A percentile compares a stretch with the other conserved stretches of the same genome.
Evolutionary conservation across 1,140 invertebrate genomes (phyloP).

Genomic region (Lasioglossum baleicum): DNA sequence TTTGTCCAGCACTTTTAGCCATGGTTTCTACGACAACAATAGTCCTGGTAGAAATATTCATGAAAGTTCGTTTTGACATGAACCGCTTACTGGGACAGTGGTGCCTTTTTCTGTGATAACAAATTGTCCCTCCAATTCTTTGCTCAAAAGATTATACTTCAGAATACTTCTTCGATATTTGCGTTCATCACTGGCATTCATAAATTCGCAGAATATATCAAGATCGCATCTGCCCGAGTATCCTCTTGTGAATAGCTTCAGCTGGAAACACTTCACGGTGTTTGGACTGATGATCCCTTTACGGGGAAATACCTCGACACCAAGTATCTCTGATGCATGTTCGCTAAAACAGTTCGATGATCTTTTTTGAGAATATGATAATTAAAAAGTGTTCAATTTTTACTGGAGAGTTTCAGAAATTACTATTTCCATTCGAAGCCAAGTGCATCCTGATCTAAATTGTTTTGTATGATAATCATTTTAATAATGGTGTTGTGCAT

Average conservation of each 20-base stretch:
- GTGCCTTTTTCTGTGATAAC: slow-evolving; percentile 68
- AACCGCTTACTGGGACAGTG: slow-evolving; percentile 56
- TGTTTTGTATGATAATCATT: slow-evolving; percentile 68
- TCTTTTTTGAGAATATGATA: background rate
- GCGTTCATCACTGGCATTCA: slow-evolving; percentile 63
- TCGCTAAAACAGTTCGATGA: slow-evolving; percentile 39
- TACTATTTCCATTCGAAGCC: slow-evolving; percentile 69
- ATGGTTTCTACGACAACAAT: slow-evolving; percentile 44
- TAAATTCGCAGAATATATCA: slow-evolving; percentile 65
- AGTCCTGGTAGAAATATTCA: background rate
- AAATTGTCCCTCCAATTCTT: slow-evolving; percentile 63
- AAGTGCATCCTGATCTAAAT: slow-evolving; percentile 58
- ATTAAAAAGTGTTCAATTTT: background rate
- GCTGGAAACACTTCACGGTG: slow-evolving; percentile 59
- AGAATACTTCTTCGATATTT: slow-evolving; percentile 57
- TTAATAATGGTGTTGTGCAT: slow-evolving; percentile 50
- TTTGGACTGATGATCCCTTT: slow-evolving; percentile 66
- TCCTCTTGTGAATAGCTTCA: slow-evolving; percentile 49
- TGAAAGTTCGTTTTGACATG: slow-evolving; percentile 4
- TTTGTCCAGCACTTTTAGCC: slow-evolving; percentile 49
- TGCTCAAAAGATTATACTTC: slow-evolving; percentile 41
- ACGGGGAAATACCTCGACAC: slow-evolving; percentile 57
- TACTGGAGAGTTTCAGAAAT: background rate
- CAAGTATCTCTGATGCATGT: slow-evolving; percentile 52
- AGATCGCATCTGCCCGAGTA: slow-evolving; percentile 58